These are phyloP conservation scores for Sakesphorus luctuosus DNA, from an alignment of 2,113 vertebrate genomes.

Conservation along the genomic window DNA sequence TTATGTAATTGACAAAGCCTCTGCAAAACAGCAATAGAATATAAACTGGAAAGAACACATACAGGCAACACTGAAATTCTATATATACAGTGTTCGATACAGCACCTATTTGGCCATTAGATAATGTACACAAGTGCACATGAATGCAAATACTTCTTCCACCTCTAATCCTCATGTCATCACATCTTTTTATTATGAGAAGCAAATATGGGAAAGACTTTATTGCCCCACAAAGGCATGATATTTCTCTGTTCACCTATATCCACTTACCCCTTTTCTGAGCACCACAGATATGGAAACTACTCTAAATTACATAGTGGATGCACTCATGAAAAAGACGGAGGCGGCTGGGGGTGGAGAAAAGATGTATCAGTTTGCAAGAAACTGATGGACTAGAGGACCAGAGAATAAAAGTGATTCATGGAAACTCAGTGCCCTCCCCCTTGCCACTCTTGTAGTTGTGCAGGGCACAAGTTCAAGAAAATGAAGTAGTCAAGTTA, in stretches of 20 bases:
- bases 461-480: not conserved
- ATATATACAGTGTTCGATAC: not conserved
- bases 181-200: not conserved
- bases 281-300: not conserved
- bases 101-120: not conserved
- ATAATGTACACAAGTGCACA: not conserved
- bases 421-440: not conserved
- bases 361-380: not conserved
- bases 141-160: not conserved
- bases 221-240: not conserved
- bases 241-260: not conserved
- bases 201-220: not conserved
- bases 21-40: not conserved
- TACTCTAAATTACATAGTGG: not conserved
- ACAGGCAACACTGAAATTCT: not conserved
- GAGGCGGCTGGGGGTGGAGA: not conserved
- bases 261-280: not conserved
- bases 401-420: not conserved
- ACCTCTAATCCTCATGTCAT: not conserved
- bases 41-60: not conserved
- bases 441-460: not conserved
- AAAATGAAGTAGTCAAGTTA: not conserved
- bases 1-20: not conserved
- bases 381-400: not conserved
- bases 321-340: not conserved